A percentile compares a stretch with the other conserved stretches of the same genome.
Conservation (phyloP, 2,113 vertebrate genomes). For the Neofelis nebulosa region DNA sequence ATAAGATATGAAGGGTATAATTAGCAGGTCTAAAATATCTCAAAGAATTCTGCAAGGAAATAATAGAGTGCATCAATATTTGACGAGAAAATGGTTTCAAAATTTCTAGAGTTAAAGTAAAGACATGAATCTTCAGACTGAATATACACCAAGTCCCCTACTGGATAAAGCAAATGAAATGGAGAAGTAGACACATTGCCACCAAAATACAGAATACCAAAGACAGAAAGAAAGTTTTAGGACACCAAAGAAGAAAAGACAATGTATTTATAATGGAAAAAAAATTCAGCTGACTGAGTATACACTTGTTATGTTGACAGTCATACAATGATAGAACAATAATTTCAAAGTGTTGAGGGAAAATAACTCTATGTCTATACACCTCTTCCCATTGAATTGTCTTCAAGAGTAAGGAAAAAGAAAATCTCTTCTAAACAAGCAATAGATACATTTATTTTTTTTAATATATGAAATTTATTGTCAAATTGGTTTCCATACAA, state of each 20-base stretch:
- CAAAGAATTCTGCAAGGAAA: neutral
- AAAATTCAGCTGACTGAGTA: neutral
- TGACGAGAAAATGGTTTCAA: neutral
- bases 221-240: neutral
- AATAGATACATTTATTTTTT: neutral
- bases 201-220: neutral
- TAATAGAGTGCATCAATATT: neutral
- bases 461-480: too few relatives aligned
- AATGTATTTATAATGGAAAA: neutral
- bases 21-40: neutral
- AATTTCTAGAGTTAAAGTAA: neutral
- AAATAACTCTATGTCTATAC: slow-evolving; percentile 11
- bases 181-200: neutral
- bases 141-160: neutral
- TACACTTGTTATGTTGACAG: neutral
- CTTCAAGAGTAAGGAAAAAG: neutral
- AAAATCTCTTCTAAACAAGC: neutral
- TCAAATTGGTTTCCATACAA: too few relatives aligned
- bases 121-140: neutral
- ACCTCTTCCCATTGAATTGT: neutral
- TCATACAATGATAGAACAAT: neutral
- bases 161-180: neutral
- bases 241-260: neutral
- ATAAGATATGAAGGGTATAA: neutral
- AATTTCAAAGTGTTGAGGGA: neutral